These are phyloP conservation scores for Amphipyra berbera DNA, from an alignment of 2,888 invertebrate genomes.

Conservation along the genomic window DNA sequence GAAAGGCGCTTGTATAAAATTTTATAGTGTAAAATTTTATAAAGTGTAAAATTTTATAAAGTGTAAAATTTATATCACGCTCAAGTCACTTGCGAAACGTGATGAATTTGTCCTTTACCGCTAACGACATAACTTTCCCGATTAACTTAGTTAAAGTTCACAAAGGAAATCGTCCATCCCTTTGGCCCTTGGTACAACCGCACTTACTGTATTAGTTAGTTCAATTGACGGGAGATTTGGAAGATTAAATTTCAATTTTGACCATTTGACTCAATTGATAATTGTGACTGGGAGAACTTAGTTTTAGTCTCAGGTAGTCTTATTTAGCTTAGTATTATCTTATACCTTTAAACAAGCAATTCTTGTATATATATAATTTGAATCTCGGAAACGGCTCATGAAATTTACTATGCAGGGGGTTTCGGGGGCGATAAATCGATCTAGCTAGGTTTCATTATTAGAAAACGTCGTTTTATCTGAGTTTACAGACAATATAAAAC, in stretches of 20 bases:
- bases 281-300: background rate
- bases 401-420: too few relatives aligned
- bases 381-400: too few relatives aligned
- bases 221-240: slow-evolving; percentile 52
- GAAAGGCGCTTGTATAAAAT: slow-evolving; percentile 23
- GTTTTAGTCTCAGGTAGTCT: background rate
- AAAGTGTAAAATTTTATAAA: slow-evolving; percentile 51
- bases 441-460: too few relatives aligned
- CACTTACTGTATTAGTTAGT: slow-evolving; percentile 55
- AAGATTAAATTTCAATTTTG: slow-evolving; percentile 53
- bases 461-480: too few relatives aligned
- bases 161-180: slow-evolving; percentile 56
- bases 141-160: slow-evolving; percentile 61
- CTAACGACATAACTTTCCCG: slow-evolving; percentile 54
- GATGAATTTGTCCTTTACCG: slow-evolving; percentile 56
- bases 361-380: too few relatives aligned
- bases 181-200: slow-evolving; percentile 47
- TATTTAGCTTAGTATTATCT: background rate
- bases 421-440: too few relatives aligned
- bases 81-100: slow-evolving; percentile 37
- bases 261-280: slow-evolving; percentile 37
- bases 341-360: too few relatives aligned
- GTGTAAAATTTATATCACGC: slow-evolving; percentile 45
- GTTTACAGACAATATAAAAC: too few relatives aligned
- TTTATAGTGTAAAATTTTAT: slow-evolving; percentile 50